These are phyloP conservation scores for Brachynemurus nebulosus DNA, from an alignment of 2,888 invertebrate species.

Conservation along the genomic window DNA sequence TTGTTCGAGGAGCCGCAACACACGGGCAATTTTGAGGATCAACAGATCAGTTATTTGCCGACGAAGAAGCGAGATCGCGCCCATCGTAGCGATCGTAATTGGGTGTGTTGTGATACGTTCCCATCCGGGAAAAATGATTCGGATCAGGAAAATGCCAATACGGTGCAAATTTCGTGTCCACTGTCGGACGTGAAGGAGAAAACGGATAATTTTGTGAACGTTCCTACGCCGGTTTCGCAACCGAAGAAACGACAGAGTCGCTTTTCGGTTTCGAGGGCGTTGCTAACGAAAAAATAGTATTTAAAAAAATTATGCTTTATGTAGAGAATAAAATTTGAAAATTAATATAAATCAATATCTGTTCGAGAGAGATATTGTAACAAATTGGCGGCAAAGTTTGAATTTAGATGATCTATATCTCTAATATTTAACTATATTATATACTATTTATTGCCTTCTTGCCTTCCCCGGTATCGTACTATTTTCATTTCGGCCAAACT, in stretches of 20 bases:
- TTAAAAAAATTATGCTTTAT: too few relatives aligned
- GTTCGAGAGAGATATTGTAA: too few relatives aligned
- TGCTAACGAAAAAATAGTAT: constrained; percentile 3
- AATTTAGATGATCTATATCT: too few relatives aligned
- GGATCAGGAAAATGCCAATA: constrained; percentile 3
- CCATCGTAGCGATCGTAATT: constrained; percentile 1
- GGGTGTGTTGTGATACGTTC: constrained; percentile 6
- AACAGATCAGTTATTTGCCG: neutral
- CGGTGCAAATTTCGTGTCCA: constrained; percentile 1
- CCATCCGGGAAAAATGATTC: constrained; percentile 4
- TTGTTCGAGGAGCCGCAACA: constrained; percentile 6
- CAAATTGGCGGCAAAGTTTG: too few relatives aligned
- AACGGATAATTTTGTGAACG: neutral
- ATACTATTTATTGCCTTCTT: too few relatives aligned
- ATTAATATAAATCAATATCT: too few relatives aligned
- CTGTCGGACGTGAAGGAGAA: constrained; percentile 7
- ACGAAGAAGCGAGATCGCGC: neutral
- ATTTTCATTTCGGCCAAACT: too few relatives aligned
- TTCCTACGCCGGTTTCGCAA: neutral
- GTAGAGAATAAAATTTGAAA: too few relatives aligned
- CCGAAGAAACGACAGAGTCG: constrained; percentile 7
- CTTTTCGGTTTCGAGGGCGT: constrained; percentile 7
- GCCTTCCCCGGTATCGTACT: too few relatives aligned
- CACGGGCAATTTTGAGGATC: neutral
- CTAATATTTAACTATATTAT: too few relatives aligned